A percentile compares a stretch with the other conserved stretches of the same genome.
Conservation (phyloP, 2,797 vertebrate species). For the Erethizon dorsatum region DNA sequence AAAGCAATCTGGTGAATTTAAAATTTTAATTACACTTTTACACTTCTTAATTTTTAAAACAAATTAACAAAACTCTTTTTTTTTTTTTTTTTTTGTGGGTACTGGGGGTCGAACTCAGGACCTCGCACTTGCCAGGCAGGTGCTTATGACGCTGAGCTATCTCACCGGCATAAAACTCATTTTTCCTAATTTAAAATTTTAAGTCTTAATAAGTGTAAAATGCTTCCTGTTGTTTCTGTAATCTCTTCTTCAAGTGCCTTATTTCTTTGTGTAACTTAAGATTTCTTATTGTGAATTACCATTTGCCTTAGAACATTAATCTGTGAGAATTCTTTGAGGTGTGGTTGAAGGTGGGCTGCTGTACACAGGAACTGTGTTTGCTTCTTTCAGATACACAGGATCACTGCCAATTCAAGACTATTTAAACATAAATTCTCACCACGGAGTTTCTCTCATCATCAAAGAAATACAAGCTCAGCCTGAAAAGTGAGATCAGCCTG, state of each 20-base stretch:
- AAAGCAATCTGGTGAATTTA: neutral
- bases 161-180: neutral
- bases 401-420: neutral
- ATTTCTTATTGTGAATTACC: neutral
- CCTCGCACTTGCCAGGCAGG: too few species aligned
- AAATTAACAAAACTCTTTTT: neutral
- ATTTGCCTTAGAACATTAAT: neutral
- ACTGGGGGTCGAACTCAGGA: too few species aligned
- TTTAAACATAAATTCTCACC: neutral
- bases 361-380: neutral
- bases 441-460: neutral
- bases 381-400: neutral
- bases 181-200: slow-evolving; percentile 12
- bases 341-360: neutral
- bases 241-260: neutral
- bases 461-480: neutral
- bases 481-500: neutral
- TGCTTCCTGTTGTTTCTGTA: neutral
- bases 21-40: neutral
- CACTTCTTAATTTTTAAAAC: neutral
- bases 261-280: neutral
- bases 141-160: too few species aligned
- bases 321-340: neutral
- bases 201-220: slow-evolving; percentile 1
- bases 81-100: too few species aligned